These are phyloP conservation scores for Gobio occitaniae DNA, from an alignment of 2,797 vertebrate species.

Conservation along the genomic window DNA sequence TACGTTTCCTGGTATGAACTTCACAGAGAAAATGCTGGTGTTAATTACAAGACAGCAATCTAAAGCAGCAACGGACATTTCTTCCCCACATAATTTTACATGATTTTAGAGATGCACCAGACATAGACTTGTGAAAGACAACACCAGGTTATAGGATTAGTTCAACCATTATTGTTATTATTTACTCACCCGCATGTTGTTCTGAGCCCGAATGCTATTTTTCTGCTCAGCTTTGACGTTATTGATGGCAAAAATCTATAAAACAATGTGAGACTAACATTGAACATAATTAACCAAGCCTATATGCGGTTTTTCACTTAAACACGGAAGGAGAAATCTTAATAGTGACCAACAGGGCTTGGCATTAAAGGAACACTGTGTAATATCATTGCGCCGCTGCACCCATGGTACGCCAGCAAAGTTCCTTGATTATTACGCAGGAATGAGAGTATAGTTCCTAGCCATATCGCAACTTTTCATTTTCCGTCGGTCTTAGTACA, in stretches of 20 bases:
- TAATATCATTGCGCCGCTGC: no score
- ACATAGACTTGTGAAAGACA: background rate
- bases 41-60: constrained; percentile 63
- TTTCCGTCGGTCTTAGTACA: no score
- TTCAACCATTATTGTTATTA: background rate
- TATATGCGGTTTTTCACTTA: background rate
- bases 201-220: background rate
- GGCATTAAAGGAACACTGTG: no score
- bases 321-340: background rate
- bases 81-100: background rate
- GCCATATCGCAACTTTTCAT: no score
- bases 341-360: background rate
- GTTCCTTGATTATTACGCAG: no score
- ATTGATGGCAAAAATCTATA: background rate
- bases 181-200: background rate
- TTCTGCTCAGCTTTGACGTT: background rate
- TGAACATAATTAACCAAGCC: background rate
- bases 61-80: background rate
- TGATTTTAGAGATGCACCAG: background rate
- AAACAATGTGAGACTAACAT: constrained; percentile 20
- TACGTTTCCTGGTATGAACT: constrained; percentile 90
- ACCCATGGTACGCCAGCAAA: no score
- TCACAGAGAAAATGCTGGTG: constrained; percentile 68
- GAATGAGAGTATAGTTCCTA: no score
- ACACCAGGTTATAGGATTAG: background rate